phyloP scores from a whole-genome alignment of 1,140 invertebrate genomes.

The Eubasilissa regina region DNA sequence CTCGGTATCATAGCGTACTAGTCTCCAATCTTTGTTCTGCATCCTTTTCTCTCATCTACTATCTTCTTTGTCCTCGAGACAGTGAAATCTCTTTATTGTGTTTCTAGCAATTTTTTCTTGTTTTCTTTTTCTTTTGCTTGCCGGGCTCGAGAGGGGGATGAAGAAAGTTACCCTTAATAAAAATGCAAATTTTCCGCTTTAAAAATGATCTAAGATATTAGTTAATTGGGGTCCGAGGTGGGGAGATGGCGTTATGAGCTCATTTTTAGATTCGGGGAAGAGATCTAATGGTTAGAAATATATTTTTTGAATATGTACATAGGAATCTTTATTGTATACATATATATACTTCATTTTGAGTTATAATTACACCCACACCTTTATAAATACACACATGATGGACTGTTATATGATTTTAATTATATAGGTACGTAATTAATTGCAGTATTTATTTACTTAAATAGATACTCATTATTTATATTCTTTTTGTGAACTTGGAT shows the following conservation, averaged over 20 bases:
- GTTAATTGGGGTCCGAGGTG: conserved; percentile 57
- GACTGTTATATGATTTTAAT: too few species aligned
- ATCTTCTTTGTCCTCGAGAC: conserved; percentile 43
- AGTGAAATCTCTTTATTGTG: conserved; percentile 58
- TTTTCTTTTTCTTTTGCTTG: conserved; percentile 48
- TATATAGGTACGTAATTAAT: too few species aligned
- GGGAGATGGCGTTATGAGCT: conserved; percentile 21
- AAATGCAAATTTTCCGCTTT: conserved; percentile 61
- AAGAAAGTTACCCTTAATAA: conserved; percentile 61
- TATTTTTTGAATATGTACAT: too few species aligned
- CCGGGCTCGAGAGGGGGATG: conserved; percentile 14
- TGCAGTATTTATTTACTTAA: too few species aligned
- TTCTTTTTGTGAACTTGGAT: too few species aligned
- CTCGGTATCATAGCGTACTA: conserved; percentile 55
- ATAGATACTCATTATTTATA: too few species aligned
- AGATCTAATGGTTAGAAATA: too few species aligned
- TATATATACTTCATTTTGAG: too few species aligned
- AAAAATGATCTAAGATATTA: conserved; percentile 62
- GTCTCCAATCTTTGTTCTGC: conserved; percentile 1
- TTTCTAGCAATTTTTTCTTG: conserved; percentile 50
- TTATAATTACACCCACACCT: too few species aligned
- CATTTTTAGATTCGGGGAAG: too few species aligned
- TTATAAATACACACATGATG: too few species aligned
- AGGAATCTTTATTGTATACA: too few species aligned
- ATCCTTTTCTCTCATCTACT: conserved; percentile 39